Base-by-base conservation (phyloP, 2,797 vertebrate species). In the Eulemur albifrons region DNA sequence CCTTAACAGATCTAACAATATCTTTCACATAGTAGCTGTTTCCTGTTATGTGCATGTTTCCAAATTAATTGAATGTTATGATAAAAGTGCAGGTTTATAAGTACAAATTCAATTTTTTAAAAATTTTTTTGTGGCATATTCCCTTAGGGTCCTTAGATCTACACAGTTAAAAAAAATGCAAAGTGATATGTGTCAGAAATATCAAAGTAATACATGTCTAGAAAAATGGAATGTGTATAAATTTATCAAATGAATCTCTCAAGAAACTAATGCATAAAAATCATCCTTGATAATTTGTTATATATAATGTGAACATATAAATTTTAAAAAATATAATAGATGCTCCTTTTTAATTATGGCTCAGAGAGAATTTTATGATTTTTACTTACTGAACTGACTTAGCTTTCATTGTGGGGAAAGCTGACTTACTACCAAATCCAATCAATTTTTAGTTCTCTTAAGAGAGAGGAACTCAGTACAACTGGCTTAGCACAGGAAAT, bases 181-280 rank as follows among this genome's bases (percentile, higher is more conserved):
- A 95, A 97, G 90, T 77, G 94, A 96, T 79, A 97, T 96, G 84
- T 38, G 6, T 97, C 77, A 93, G 96, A 97, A 98, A 97, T 98
- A 98, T 97, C 97, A 98, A 98, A 98, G 95, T 97, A 97, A 94
- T 96, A 94, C 10, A 92, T 97, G 92, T 97, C 97, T 57, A 98
- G 93, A 97, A 98, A 98, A 97, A 96, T 91, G 67, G 98, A 97
- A 95, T 96, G 76, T 97, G 75, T 96, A 67, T 92, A 95, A 90
- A 89, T 96, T 97, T 97, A 98, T 96, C 96, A 97, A 98, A 88
- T 54, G 95, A 98, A 96, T 97, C 88, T 98, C 93, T 88, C 45
- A 97, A 94, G 91, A 98, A 95, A 87, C 67, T 80, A 98, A 91
- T 7, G 1, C 30, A 83, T n/a, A 95, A 93, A 93, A 97, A 76